These are phyloP conservation scores for Bombus ignitus DNA, from an alignment of 1,140 invertebrate species.

Conservation along the genomic window DNA sequence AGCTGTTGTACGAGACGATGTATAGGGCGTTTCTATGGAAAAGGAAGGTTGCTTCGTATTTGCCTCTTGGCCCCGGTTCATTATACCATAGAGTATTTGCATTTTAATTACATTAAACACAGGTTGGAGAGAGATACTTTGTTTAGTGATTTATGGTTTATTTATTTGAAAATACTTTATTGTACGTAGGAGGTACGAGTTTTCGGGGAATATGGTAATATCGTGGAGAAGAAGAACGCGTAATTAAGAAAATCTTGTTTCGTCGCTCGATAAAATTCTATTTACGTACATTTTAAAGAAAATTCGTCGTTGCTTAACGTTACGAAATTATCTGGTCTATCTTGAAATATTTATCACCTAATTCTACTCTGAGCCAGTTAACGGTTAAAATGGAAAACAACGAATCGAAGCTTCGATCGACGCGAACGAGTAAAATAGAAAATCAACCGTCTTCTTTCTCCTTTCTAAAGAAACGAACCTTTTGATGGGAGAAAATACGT, in stretches of 20 bases:
- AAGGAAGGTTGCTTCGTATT: not conserved
- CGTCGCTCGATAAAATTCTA: too few relatives aligned
- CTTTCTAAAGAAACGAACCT: not conserved
- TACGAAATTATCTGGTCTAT: too few relatives aligned
- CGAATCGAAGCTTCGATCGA: not conserved
- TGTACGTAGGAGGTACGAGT: not conserved
- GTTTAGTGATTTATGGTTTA: not conserved
- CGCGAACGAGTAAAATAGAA: not conserved
- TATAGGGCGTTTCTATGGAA: constrained; percentile 2
- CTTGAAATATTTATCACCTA: too few relatives aligned
- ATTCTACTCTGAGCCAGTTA: too few relatives aligned
- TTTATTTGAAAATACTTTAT: not conserved
- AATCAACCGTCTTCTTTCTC: not conserved
- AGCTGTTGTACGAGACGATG: not conserved
- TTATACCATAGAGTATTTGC: not conserved
- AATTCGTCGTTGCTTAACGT: too few relatives aligned
- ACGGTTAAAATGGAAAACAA: not conserved
- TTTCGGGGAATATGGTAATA: too few relatives aligned
- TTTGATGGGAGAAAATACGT: not conserved
- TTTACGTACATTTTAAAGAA: too few relatives aligned
- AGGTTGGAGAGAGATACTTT: not conserved
- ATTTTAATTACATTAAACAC: not conserved
- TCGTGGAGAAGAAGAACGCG: too few relatives aligned
- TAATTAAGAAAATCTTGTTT: too few relatives aligned
- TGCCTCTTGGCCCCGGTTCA: not conserved